Base-by-base conservation (phyloP, 2,888 invertebrate genomes). In the Orthonevra nobilis region DNA sequence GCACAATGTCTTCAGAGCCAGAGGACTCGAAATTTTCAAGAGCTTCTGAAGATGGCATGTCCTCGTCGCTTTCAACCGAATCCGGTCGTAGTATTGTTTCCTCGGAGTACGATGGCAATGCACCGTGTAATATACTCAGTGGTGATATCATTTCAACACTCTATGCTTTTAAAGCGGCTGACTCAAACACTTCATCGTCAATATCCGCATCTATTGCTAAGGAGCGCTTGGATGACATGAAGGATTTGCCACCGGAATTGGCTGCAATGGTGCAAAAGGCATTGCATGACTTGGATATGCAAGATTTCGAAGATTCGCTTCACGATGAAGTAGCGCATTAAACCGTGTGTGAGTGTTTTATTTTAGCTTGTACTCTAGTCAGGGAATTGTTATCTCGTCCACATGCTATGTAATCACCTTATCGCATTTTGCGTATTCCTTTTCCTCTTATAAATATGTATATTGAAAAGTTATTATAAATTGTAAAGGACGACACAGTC, bases 231-330 rank as follows among this genome's bases (percentile, higher is more conserved):
- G 86, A 88, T 72, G 88, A 88, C 81, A 82, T 88, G 3, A 86
- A 87, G 54, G 89, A 91, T 82, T 86, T 93, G 75, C 92, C 93
- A 2, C 89, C 91, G 7, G 91, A 92, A 83, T 86, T 93, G 61
- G 91, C 92, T 70, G 90, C 90, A 54, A 86, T 93, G 60, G 92
- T 93, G 0, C 90, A 91, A 82, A 91, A 92, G 86, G 90, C 90
- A 1, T 84, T 90, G 66, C 87, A 89, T 69, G 89, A 90, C 72
- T 82, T 88, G 36, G 89, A 89, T 73, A 82, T 86, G 83, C 85
- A 87, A 12, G 88, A 89, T 56, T 86, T 86, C 44, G 87, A 87
- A 74, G 85, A 87, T 26, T 42, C 70, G 5, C 56, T 79, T 1
- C 60, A 73, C 6, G 73, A 79, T 36, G 79, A 79, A 36, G 61